These are phyloP conservation scores for Archips crataeganus DNA, from an alignment of 2,888 invertebrate species.

Conservation along the genomic window DNA sequence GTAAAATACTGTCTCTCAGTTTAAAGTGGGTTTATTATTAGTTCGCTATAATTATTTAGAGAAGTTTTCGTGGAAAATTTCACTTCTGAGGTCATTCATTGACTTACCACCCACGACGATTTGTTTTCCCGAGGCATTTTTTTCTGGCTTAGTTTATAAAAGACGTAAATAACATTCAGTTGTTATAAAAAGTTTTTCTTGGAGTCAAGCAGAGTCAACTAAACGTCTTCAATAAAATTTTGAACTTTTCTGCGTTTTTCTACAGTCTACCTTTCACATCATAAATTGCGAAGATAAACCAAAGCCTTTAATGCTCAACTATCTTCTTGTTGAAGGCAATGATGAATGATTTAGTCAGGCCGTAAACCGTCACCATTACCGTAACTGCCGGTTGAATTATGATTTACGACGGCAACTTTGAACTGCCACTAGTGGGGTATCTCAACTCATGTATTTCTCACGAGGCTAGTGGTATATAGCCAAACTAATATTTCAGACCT, in stretches of 20 bases:
- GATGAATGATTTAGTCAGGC: conserved; percentile 46
- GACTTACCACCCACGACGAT: background rate
- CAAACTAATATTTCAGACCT: conserved; percentile 28
- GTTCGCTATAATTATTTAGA: background rate
- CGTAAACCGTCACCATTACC: conserved; percentile 56
- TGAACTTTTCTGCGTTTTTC: conserved; percentile 18
- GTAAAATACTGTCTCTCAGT: background rate
- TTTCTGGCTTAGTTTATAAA: too few relatives aligned
- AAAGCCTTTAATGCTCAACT: conserved; percentile 34
- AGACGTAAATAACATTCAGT: background rate
- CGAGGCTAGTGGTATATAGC: conserved; percentile 7
- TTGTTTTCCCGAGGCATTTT: background rate
- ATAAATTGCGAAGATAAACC: conserved; percentile 32
- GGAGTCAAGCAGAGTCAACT: background rate
- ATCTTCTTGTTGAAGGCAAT: conserved; percentile 41
- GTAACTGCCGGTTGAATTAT: conserved; percentile 56
- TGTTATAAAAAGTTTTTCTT: too few relatives aligned
- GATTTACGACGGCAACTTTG: conserved; percentile 64
- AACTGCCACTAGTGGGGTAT: conserved; percentile 48
- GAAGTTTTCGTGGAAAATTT: background rate
- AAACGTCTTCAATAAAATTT: background rate
- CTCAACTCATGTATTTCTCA: conserved; percentile 27
- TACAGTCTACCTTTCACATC: conserved; percentile 21
- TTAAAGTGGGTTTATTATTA: background rate
- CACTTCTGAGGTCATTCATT: background rate